Percentiles rank a stretch among this genome's conserved stretches.
phyloP scores from a whole-genome alignment of 2,888 invertebrate species.

The Leucophenga montana region DNA sequence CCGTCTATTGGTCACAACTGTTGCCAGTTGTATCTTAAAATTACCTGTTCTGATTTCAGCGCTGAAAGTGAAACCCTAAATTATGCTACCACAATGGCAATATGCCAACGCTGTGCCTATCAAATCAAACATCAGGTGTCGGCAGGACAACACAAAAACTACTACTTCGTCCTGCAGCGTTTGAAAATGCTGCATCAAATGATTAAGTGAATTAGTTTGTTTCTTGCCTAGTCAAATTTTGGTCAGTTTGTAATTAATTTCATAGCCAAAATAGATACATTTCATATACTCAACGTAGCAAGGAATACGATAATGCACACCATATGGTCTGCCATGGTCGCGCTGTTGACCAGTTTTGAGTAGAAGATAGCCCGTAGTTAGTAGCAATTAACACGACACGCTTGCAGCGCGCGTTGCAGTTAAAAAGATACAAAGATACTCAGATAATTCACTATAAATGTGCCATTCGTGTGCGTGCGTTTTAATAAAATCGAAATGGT shows the following conservation, averaged over 20 bases:
- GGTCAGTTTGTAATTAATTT: constrained; percentile 64
- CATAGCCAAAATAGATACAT: constrained; percentile 62
- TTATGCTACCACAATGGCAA: constrained; percentile 35
- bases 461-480: constrained; percentile 35
- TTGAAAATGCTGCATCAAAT: constrained; percentile 39
- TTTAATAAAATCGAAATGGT: constrained; percentile 14
- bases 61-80: constrained; percentile 68
- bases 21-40: no score
- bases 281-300: constrained; percentile 33
- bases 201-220: constrained; percentile 39
- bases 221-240: constrained; percentile 50
- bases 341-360: constrained; percentile 31
- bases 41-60: constrained; percentile 70
- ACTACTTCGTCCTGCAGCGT: constrained; percentile 22
- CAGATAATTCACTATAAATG: constrained; percentile 4
- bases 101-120: constrained; percentile 39
- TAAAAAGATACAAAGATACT: background rate
- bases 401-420: constrained; percentile 41
- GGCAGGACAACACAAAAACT: constrained; percentile 43
- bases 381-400: constrained; percentile 71
- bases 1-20: constrained; percentile 46
- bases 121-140: constrained; percentile 68
- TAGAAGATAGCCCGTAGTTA: constrained; percentile 54
- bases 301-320: constrained; percentile 34
- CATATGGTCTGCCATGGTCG: constrained; percentile 56